Evolutionary conservation across 35 echinoderm and acorn worm genomes (phyloP).

Genomic region (Strongylocentrotus purpuratus): DNA sequence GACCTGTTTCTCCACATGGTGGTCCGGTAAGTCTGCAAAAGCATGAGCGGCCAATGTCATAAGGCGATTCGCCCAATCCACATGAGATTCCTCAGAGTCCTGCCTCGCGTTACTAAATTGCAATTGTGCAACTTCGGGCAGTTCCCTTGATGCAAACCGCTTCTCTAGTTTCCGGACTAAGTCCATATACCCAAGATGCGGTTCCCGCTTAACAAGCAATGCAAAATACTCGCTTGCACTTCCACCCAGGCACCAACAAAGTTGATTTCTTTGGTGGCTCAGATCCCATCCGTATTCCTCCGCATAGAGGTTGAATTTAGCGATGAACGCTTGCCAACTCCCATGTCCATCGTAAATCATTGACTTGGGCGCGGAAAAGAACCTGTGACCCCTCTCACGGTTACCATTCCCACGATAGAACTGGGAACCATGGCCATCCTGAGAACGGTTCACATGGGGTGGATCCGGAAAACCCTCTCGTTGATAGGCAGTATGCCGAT

Average conservation of each 20-base stretch:
- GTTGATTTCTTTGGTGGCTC: not conserved
- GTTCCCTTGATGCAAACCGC: not conserved
- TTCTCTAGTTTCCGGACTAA: not conserved
- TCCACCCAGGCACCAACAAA: not conserved
- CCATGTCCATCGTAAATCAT: not conserved
- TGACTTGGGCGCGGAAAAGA: not conserved
- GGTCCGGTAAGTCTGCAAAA: not conserved
- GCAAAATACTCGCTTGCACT: not conserved
- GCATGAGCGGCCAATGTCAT: not conserved
- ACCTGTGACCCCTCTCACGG: not conserved
- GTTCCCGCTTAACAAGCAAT: not conserved
- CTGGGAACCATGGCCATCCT: too few species aligned
- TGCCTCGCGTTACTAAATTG: not conserved
- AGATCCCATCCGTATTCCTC: not conserved
- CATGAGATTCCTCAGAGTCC: not conserved
- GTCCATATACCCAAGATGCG: not conserved
- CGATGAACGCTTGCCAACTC: not conserved
- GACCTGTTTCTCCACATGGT: not conserved
- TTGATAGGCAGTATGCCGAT: too few species aligned
- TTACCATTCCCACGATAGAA: too few species aligned
- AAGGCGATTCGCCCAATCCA: not conserved
- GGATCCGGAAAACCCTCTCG: too few species aligned
- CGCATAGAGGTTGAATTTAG: not conserved
- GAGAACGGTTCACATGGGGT: too few species aligned
- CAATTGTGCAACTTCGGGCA: not conserved